These are phyloP conservation scores for Maniola hyperantus DNA, from an alignment of 2,888 invertebrate species.

Conservation along the genomic window DNA sequence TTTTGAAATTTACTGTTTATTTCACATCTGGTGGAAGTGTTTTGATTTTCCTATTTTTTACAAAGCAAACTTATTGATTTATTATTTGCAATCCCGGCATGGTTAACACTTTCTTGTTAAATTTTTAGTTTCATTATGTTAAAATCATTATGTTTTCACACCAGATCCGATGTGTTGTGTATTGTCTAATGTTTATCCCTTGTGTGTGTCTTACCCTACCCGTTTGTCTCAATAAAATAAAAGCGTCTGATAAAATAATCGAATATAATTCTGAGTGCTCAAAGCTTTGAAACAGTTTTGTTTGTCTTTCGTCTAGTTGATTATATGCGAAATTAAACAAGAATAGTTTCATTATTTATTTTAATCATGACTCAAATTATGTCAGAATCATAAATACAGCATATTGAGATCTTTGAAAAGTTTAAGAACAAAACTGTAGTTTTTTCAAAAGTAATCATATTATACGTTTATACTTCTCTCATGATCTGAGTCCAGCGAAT, in stretches of 20 bases:
- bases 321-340: slow-evolving; percentile 52
- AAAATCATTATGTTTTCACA: slow-evolving; percentile 75
- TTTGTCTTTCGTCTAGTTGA: slow-evolving; percentile 69
- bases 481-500: slow-evolving; percentile 63
- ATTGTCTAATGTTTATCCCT: slow-evolving; percentile 95
- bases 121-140: slow-evolving; percentile 55
- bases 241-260: slow-evolving; percentile 63
- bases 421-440: background rate
- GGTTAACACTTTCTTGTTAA: slow-evolving; percentile 63
- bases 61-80: slow-evolving; percentile 68
- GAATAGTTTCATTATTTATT: slow-evolving; percentile 49
- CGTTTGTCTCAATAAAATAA: slow-evolving; percentile 79
- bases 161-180: slow-evolving; percentile 88
- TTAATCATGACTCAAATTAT: slow-evolving; percentile 65
- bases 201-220: slow-evolving; percentile 92
- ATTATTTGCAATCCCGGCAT: slow-evolving; percentile 77
- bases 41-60: slow-evolving; percentile 81
- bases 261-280: slow-evolving; percentile 64
- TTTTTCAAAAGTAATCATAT: background rate
- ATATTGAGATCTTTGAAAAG: background rate
- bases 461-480: slow-evolving; percentile 57
- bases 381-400: slow-evolving; percentile 51
- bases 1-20: slow-evolving; percentile 64
- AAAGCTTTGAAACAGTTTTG: slow-evolving; percentile 78
- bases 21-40: slow-evolving; percentile 81